A percentile compares a stretch with the other conserved stretches of the same genome.
These are phyloP conservation scores for Drosophila leonis DNA, from an alignment of 2,888 invertebrate genomes.

Conservation along the genomic window DNA sequence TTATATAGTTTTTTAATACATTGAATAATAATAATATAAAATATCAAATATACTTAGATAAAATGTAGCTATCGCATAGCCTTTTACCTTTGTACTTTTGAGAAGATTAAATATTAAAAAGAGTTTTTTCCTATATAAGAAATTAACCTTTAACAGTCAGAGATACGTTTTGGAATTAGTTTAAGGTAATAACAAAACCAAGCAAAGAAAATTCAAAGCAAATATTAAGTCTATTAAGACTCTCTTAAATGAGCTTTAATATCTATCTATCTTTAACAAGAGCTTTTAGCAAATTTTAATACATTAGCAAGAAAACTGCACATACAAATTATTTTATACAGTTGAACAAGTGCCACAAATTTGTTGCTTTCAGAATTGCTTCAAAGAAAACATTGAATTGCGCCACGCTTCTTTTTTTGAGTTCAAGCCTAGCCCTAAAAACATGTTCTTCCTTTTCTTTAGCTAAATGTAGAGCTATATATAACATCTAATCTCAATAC, in stretches of 20 bases:
- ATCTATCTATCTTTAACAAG: neutral
- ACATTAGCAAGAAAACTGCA: neutral
- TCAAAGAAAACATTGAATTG: neutral
- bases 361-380: neutral
- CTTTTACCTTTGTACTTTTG: too few species aligned
- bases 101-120: too few species aligned
- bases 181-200: too few species aligned
- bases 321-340: neutral
- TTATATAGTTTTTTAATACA: too few species aligned
- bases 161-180: too few species aligned
- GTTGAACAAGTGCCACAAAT: neutral
- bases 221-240: too few species aligned
- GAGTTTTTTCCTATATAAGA: too few species aligned
- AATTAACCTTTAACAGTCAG: too few species aligned
- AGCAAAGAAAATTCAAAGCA: too few species aligned
- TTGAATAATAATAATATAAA: too few species aligned
- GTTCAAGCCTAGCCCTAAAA: neutral
- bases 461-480: conserved; percentile 38
- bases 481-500: neutral
- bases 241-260: neutral
- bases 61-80: too few species aligned
- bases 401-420: neutral
- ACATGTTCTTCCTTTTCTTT: neutral
- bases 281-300: neutral
- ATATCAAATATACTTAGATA: too few species aligned